phyloP scores from a whole-genome alignment of 2,113 vertebrate genomes.

The Corydoras sp. region DNA sequence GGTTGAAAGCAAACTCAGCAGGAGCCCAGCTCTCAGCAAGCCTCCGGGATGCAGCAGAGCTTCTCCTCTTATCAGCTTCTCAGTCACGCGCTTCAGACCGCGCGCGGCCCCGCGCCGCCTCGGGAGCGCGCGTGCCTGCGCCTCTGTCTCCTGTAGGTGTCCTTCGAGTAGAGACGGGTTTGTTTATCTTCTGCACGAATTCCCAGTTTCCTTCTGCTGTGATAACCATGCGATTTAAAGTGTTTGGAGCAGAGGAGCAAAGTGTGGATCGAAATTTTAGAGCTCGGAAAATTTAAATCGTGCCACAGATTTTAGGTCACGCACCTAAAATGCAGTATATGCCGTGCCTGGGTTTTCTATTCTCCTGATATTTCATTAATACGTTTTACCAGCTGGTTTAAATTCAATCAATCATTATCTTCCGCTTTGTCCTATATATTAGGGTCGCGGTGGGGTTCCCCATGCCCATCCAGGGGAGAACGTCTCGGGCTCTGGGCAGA shows the following conservation, averaged over 20 bases:
- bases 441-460: too few relatives aligned
- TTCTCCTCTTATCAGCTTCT: not conserved
- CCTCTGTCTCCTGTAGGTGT: conserved; percentile 11
- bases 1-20: conserved; percentile 15
- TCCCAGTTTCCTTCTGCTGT: not conserved
- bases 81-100: not conserved
- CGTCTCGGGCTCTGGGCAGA: too few relatives aligned
- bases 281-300: too few relatives aligned
- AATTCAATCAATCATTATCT: too few relatives aligned
- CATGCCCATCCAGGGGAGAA: too few relatives aligned
- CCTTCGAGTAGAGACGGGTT: not conserved
- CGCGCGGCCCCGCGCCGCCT: not conserved
- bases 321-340: too few relatives aligned
- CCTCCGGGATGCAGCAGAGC: not conserved
- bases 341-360: too few relatives aligned
- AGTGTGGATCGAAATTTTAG: too few relatives aligned
- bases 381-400: too few relatives aligned
- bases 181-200: not conserved
- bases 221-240: not conserved
- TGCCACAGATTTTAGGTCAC: too few relatives aligned
- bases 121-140: not conserved
- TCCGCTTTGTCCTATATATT: too few relatives aligned
- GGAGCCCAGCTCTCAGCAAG: not conserved
- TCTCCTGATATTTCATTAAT: too few relatives aligned
- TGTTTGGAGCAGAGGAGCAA: not conserved